These are phyloP conservation scores for Cebidichthys violaceus DNA, from an alignment of 2,113 vertebrate genomes.

Conservation along the genomic window DNA sequence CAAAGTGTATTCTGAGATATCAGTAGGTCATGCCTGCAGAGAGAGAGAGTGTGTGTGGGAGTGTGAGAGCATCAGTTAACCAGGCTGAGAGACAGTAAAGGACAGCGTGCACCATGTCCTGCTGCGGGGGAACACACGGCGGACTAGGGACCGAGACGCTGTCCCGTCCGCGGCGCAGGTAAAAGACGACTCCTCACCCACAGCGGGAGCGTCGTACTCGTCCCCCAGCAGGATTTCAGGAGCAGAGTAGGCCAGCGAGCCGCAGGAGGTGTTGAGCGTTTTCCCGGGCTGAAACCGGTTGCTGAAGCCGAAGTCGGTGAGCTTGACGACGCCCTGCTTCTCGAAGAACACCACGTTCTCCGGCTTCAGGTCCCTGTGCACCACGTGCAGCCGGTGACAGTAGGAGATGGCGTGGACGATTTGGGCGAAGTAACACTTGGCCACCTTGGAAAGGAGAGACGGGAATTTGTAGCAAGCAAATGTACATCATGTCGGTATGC, in stretches of 20 bases:
- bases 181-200: conserved; percentile 75
- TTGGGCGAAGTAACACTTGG: conserved; percentile 98
- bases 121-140: conserved; percentile 11
- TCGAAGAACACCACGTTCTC: conserved; percentile 99
- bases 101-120: conserved; percentile 5
- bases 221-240: conserved; percentile 98
- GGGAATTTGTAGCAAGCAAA: not conserved
- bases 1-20: conserved; percentile 23
- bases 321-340: conserved; percentile 97
- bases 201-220: conserved; percentile 97
- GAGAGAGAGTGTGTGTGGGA: conserved; percentile 5
- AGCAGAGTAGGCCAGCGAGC: conserved; percentile 97
- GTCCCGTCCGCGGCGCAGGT: conserved; percentile 6
- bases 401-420: conserved; percentile 99
- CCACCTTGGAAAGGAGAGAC: conserved; percentile 80
- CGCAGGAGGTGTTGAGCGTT: conserved; percentile 96
- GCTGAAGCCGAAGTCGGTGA: conserved; percentile 99
- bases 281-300: conserved; percentile 97
- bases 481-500: not conserved
- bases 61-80: conserved; percentile 18
- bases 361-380: conserved; percentile 97
- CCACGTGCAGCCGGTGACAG: conserved; percentile 97
- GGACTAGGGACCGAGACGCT: conserved; percentile 26
- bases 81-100: conserved; percentile 1
- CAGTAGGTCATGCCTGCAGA: conserved; percentile 11